phyloP scores from a whole-genome alignment of 2,797 vertebrate genomes.

The Erithacus rubecula region DNA sequence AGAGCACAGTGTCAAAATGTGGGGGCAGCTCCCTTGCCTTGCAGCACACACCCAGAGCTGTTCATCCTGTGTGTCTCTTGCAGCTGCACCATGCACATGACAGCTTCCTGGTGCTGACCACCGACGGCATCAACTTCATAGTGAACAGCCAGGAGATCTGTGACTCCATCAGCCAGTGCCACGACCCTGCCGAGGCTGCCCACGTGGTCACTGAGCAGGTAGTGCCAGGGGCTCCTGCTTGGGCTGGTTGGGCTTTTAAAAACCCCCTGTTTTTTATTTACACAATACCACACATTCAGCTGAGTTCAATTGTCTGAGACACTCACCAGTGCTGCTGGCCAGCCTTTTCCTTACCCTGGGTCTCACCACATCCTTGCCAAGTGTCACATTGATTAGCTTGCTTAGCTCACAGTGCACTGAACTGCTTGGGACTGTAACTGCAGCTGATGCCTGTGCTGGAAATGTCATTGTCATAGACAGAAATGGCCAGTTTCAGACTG shows the following conservation, averaged over 20 bases:
- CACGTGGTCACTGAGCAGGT: conserved; percentile 95
- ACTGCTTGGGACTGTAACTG: not conserved
- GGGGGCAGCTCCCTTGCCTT: not conserved
- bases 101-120: conserved; percentile 93
- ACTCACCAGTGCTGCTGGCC: too few relatives aligned
- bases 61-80: not conserved
- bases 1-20: accelerated
- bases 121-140: conserved; percentile 96
- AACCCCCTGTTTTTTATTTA: not conserved
- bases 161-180: conserved; percentile 91
- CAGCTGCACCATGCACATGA: conserved; percentile 90
- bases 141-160: conserved; percentile 99
- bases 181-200: conserved; percentile 92
- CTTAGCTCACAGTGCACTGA: not conserved
- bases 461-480: not conserved
- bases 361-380: not conserved
- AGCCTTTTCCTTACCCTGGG: not conserved
- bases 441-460: not conserved
- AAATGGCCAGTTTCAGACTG: not conserved
- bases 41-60: accelerated
- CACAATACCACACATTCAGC: not conserved
- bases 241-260: not conserved
- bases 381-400: not conserved
- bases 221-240: not conserved
- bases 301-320: not conserved